Base-by-base conservation (phyloP, 2,797 vertebrate species). In the Leptoclinus maculatus region DNA sequence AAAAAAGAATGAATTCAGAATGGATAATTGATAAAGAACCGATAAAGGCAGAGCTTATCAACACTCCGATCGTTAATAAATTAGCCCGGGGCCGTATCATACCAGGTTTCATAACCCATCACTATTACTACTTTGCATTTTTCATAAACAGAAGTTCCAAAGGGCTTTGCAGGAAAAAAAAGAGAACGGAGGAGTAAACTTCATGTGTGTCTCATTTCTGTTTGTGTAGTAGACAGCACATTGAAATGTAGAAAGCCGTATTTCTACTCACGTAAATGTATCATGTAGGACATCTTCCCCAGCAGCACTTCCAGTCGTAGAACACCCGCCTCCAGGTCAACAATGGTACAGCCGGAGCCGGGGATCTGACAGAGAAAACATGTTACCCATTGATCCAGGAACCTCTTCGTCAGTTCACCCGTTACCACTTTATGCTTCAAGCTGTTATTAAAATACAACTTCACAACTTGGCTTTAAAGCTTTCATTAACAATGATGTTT, bases 261-360 rank as follows among this genome's bases (percentile, higher is more conserved):
- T 23, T 3, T 72, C 3, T 74, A 95, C 98, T 94, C 91, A 99
- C 98, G 89, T 83, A 97, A 68, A 90, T 96, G 93, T 41, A 99
- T 73, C 83, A 99, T 92, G 88, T 97, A 99, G 0, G 96, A 99
- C 92, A 95, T 90, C 79, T 97, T 95, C 70, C 94, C 96, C 71
- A 98, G 27, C 6, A 96, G 83, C 54, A 95, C 91, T 83, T 99
- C 97, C 54, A 95, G 87, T 74, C 96, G 95, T 62, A 99, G 91
- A 57, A 85, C 92, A 39, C 91, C 93, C 2, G 87, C 94, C 72
- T 94, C 72, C 36, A 95, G 94, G 91, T 99, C 98, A 71, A 95
- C 93, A 36, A 93, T 91, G 74, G 97, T 89, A 67, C 94, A 93
- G 51, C 97, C 97, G n/a, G 94, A 93, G 76, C 74, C 93, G 64